Base-by-base conservation (phyloP, 1,140 invertebrate species). In the Thaumetopoea pityocampa region DNA sequence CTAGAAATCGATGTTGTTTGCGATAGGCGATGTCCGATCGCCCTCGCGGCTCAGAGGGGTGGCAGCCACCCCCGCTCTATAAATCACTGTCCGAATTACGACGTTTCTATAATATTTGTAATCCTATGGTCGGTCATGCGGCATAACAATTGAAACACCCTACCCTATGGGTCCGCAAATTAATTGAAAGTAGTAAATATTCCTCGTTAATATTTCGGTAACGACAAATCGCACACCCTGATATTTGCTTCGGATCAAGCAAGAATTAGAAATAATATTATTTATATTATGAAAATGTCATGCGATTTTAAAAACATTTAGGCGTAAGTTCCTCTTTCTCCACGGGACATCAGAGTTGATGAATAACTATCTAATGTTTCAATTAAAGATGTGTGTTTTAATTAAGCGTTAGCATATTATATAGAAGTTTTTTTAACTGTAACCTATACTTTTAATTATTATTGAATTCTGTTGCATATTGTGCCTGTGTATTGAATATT, bases 41-140 rank as follows among this genome's bases (percentile, higher is more conserved):
- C 43, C 64, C 55, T 64, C 56, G 52, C 55, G 50, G 52, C n/a
- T n/a, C n/a, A n/a, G 47, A 67, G 73, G 76, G 79, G 71, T 78
- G 73, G 71, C 56, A 37, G 28, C 57, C 67, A 69, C 74, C 78
- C 76, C 76, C 73, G 58, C 52, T 76, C 60, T 80, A 80, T 83
- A 83, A 83, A 83, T 83, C 76, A 80, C 74, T 79, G 76, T 83
- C 79, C 74, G 56, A 72, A 76, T 78, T 83, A 73, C 70, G 57
- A 56, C 60, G 69, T 71, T 77, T 74, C 67, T 80, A 69, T 73
- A 74, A 80, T 61, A 78, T 74, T 62, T 63, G 68, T 76, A 83
- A 83, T 83, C 69, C 54, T 51, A 58, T 29, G 55, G 51, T 57
- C 32, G 67, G 67, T 64, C 64, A 71, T 55, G 55, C 66, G 64